Base-by-base conservation (phyloP, 2,888 invertebrate genomes). In the Octonoba sinensis region DNA sequence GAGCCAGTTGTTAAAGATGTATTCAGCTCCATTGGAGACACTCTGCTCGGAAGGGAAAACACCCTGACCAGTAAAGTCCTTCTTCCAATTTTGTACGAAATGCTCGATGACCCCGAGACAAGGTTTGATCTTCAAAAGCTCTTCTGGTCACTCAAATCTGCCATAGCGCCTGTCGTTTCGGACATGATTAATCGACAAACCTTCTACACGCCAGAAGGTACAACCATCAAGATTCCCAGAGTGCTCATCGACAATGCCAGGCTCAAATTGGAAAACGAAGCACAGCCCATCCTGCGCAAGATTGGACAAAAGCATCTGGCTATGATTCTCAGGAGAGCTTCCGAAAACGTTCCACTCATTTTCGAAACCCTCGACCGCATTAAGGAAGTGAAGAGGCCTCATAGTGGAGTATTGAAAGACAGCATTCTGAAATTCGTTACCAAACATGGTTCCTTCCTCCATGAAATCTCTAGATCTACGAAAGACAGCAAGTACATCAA, bases 111-210 rank as follows among this genome's bases (percentile, higher is more conserved):
- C 15, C 66, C 59, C 0, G 78, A 79, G 47, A 54, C 72, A 12
- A 27, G 12, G 12, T 73, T 66, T 54, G 54, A 79, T n/a, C 4
- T 72, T 0, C 22, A 66, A 36, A 36, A 20, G 0, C 13, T 67
- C n/a, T 54, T 66, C 44, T 60, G 72, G 66, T 72, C 72, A 1
- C 18, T 56, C 1, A 72, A 79, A 15, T 27, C 78, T 16, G 51
- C 72, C 18, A 60, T 36, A 46, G 22, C 67, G 1, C 72, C 78
- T 3, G 22, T 79, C 11, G 16, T 60, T 3, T 46, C 47, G 3
- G 78, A 79, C 6, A 44, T 72, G 46, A 3, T 72, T 24, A 60
- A 20, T 6, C 22, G 22, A 3, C 72, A 79, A 20, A 20, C 24
- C 18, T 65, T 49, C 20, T 1, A 44, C 8, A 60, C 66, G 1